Evolutionary conservation across 2,113 vertebrate species (phyloP), one percentile per base, ranked within the genome.

Genomic region (Thunnus thynnus): DNA sequence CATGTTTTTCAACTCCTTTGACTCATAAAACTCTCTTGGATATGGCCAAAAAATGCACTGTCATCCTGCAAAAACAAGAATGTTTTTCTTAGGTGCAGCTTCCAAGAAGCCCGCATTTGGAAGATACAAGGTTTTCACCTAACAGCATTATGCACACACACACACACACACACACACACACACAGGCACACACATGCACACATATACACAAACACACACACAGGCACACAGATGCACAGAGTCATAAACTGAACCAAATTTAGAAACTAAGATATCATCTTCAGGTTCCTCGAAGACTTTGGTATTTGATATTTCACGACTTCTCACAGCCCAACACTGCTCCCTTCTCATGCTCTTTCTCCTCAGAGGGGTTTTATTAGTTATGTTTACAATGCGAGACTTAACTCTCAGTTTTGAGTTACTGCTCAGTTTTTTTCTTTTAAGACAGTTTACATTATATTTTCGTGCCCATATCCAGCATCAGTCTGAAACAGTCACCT

Each of bases 231-330:
- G 0, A 58, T n/a, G 2, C 58, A 64, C 60, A 85, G 12, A 56
- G 69, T 63, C 72, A 85, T 77, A 88, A 68, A 80, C 72, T 17
- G 50, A 72, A 61, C 51, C 87, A 76, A 61, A 90, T 89, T 85
- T 84, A 87, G 86, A 81, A 88, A 80, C 77, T 69, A 50, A 72
- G 73, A 74, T 86, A 90, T 90, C 89, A 79, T 87, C 69, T 84
- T 93, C 65, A 84, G 73, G 85, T 94, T 94, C 92, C 92, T 93
- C 88, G 83, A 91, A 93, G 86, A 85, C 90, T 65, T 75, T 63
- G 73, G 60, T 86, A 82, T 88, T 67, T 81, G 73, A 88, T 90
- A 86, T 90, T 76, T 86, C 75, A 82, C 14, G 30, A 50, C 84
- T 69, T 71, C 71, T 78, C 71, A 66, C 63, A 78, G 78, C 71